Evolutionary conservation across 2,888 invertebrate species (phyloP).

Genomic region (Himalopsyche anomala): DNA sequence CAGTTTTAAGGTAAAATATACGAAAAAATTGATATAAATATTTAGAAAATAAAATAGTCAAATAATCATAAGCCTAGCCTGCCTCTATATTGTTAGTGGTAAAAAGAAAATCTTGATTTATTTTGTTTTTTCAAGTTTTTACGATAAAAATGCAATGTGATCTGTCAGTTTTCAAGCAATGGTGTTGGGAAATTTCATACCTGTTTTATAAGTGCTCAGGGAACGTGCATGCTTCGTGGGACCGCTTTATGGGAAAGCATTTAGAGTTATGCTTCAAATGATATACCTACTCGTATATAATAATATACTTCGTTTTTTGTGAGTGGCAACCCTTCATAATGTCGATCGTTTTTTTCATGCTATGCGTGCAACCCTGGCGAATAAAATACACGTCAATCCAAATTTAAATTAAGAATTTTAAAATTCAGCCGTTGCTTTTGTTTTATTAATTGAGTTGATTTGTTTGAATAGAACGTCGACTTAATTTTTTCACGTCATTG

Average conservation of each 20-base stretch:
- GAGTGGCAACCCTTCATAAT: not conserved
- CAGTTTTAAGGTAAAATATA: too few species aligned
- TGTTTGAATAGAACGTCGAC: too few species aligned
- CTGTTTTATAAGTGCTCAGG: slow-evolving; percentile 21
- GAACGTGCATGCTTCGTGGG: slow-evolving; percentile 18
- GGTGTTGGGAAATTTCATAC: not conserved
- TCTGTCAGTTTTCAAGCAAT: slow-evolving; percentile 1
- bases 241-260: slow-evolving; percentile 31
- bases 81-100: too few species aligned
- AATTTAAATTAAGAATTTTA: slow-evolving; percentile 19
- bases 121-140: too few species aligned
- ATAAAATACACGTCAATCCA: not conserved
- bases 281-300: not conserved
- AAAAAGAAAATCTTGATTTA: too few species aligned
- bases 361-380: not conserved
- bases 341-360: not conserved
- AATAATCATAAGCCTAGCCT: too few species aligned
- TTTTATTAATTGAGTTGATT: not conserved
- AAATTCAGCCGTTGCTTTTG: not conserved
- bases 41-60: too few species aligned
- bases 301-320: not conserved
- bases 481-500: too few species aligned
- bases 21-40: too few species aligned
- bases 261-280: slow-evolving; percentile 1
- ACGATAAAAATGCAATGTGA: not conserved